Base-by-base conservation (phyloP, 1,140 invertebrate genomes). In the Anoplophora glabripennis region DNA sequence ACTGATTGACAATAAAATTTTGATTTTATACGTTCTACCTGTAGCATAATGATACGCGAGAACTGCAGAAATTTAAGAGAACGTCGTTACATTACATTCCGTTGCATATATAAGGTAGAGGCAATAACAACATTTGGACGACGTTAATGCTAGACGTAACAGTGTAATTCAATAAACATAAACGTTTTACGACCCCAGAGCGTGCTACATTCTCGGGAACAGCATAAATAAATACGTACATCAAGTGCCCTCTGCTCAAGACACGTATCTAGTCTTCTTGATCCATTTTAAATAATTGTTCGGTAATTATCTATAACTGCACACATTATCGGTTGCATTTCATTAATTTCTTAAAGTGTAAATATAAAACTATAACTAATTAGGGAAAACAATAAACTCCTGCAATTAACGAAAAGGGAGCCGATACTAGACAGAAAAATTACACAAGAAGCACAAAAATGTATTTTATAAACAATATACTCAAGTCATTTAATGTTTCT, bases 111-210 rank as follows among this genome's bases (percentile, higher is more conserved):
- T 54, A 54, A 51, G 61, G 49, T 37, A 48, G 15, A 41, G 41
- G 57, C 61, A 59, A 56, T 60, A 63, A 64, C 48, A 60, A 51
- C 63, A 65, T 63, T 67, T 53, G 60, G 64, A 52, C 57, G 61
- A 64, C 64, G 57, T 68, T 65, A 68, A 65, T 63, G 63, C 53
- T 68, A 66, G 66, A 68, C 57, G 60, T 68, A 66, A 68, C 66
- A 59, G 64, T 64, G 61, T 64, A 66, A 68, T 68, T 68, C 67
- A 68, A 68, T 68, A 68, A 68, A 68, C 67, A 68, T 68, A 68
- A 68, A 68, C 64, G 60, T 28, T 68, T 68, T 68, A 68, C 62
- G 67, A 56, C 51, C 61, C 64, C 57, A 41, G 57, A 49, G 59
- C 54, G 42, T 57, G 59, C 54, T 62, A 17, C 47, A 51, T 64